Percentiles rank a stretch among this genome's conserved stretches.
These are phyloP conservation scores for Thryonomys swinderianus DNA, from an alignment of 2,113 vertebrate species.

Conservation along the genomic window DNA sequence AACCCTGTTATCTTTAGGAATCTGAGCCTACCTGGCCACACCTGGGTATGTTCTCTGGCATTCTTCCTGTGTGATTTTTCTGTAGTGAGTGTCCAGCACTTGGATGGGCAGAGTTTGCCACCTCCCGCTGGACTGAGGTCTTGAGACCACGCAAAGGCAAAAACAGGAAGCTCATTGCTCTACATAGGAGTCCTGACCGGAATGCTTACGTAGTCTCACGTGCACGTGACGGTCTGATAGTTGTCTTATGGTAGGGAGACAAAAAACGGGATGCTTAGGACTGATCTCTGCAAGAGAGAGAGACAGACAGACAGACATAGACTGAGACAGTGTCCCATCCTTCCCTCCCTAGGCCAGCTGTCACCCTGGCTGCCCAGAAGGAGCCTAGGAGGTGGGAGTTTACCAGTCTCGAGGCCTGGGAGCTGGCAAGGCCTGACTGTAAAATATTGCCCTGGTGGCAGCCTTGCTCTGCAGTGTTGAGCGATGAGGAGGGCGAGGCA, in stretches of 20 bases:
- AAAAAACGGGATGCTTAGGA: not conserved
- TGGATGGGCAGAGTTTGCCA: not conserved
- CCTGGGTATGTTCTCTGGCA: not conserved
- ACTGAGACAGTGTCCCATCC: not conserved
- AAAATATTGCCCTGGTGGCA: slow-evolving; percentile 86
- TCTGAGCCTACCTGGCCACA: slow-evolving; percentile 33
- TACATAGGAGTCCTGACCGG: not conserved
- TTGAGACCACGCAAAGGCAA: not conserved
- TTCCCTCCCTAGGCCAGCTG: not conserved
- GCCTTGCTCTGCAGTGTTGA: slow-evolving; percentile 83
- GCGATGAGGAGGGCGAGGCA: slow-evolving; percentile 88
- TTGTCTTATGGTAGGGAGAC: not conserved
- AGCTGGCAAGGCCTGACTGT: slow-evolving; percentile 61
- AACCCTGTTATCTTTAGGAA: not conserved
- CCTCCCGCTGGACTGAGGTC: not conserved
- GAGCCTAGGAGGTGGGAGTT: not conserved
- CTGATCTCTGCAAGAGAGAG: not conserved
- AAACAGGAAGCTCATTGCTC: not conserved
- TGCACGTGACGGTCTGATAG: accelerated
- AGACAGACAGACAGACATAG: not conserved
- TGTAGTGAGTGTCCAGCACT: not conserved
- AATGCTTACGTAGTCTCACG: not conserved
- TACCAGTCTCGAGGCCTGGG: not conserved
- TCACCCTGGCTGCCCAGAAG: not conserved
- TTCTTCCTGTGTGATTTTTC: not conserved